Evolutionary conservation across 2,113 vertebrate species (phyloP).

Genomic region (Coturnix japonica): DNA sequence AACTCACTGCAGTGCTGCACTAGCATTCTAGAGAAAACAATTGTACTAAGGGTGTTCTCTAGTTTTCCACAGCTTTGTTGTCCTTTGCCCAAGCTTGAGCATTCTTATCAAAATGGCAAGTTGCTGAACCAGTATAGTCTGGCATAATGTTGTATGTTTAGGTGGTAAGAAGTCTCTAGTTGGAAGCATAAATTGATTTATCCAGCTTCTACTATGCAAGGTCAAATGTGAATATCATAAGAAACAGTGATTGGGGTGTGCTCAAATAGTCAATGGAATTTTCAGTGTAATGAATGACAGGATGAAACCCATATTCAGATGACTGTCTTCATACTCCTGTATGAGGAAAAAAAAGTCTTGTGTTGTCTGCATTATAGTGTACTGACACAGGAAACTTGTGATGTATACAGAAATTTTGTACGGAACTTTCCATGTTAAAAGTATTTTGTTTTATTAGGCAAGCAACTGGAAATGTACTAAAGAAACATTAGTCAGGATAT

Average conservation of each 20-base stretch:
- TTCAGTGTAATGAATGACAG: constrained; percentile 40
- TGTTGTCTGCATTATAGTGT: neutral
- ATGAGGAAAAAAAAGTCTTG: neutral
- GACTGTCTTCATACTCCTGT: neutral
- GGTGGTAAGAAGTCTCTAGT: neutral
- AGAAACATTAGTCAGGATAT: neutral
- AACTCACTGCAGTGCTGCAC: neutral
- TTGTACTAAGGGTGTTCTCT: neutral
- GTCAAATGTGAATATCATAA: constrained; percentile 18
- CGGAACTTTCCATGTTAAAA: neutral
- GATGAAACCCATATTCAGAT: constrained; percentile 33
- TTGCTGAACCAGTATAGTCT: neutral
- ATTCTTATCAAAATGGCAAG: neutral
- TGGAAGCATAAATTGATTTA: neutral
- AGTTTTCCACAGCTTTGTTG: neutral
- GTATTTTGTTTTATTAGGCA: neutral
- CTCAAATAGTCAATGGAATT: neutral
- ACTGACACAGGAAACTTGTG: neutral
- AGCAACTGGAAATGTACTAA: neutral
- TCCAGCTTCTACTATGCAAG: neutral
- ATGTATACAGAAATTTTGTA: neutral
- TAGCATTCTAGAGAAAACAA: neutral
- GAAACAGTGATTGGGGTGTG: neutral
- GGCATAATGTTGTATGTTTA: neutral
- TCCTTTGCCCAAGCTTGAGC: neutral